Percentiles rank a stretch among this genome's conserved stretches.
phyloP scores from a whole-genome alignment of 2,113 vertebrate genomes.

The Mirza zaza region DNA sequence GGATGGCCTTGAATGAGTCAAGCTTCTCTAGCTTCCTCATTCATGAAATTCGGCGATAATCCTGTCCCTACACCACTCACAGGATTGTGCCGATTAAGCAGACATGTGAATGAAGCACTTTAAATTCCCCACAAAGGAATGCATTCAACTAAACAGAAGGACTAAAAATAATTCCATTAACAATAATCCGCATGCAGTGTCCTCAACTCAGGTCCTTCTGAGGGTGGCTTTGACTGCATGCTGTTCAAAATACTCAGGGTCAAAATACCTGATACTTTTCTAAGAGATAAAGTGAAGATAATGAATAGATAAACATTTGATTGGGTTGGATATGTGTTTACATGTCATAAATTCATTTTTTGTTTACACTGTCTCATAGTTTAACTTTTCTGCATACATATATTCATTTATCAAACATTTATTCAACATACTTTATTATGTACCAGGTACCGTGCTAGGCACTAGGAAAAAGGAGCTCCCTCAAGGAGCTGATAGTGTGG shows the following conservation, averaged over 20 bases:
- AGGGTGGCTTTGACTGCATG: neutral
- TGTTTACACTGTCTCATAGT: neutral
- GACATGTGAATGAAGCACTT: conserved; percentile 68
- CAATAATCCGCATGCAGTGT: neutral
- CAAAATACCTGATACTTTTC: neutral
- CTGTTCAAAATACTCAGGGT: neutral
- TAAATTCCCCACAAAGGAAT: conserved; percentile 69
- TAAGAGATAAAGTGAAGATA: neutral
- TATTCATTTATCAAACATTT: neutral
- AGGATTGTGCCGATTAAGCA: conserved; percentile 26
- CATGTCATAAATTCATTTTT: neutral
- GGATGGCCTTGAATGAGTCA: neutral
- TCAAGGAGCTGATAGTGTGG: neutral
- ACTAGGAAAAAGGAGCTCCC: neutral
- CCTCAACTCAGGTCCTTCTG: neutral
- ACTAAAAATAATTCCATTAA: conserved; percentile 67
- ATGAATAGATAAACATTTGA: neutral
- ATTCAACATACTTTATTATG: neutral
- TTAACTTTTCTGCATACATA: neutral
- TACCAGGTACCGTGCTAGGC: neutral
- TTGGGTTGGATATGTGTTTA: neutral
- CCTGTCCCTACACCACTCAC: neutral
- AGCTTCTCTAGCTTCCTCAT: conserved; percentile 25
- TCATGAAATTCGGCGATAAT: conserved; percentile 61
- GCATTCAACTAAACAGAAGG: conserved; percentile 36